Conservation (phyloP, 2,113 vertebrate genomes). For the Anseranas semipalmata region DNA sequence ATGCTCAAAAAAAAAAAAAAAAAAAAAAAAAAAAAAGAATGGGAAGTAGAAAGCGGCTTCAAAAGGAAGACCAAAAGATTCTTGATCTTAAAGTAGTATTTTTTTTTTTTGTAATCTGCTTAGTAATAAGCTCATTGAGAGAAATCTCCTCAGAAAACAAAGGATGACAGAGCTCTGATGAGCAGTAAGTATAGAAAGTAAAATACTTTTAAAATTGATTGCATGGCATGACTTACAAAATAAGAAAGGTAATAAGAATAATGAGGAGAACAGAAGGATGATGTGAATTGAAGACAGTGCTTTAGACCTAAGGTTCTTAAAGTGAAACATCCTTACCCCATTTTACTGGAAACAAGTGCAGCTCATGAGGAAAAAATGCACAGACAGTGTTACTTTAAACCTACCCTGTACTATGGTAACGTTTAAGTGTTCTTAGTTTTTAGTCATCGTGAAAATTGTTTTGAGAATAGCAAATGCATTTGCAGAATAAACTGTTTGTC, state of each 20-base stretch:
- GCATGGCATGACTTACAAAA: background rate
- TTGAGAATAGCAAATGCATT: background rate
- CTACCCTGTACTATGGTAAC: background rate
- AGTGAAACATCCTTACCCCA: background rate
- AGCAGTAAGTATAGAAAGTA: background rate
- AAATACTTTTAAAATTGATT: background rate
- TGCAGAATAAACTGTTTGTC: background rate
- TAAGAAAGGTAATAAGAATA: background rate
- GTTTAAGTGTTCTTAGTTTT: background rate
- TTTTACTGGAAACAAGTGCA: background rate
- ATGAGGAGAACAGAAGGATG: background rate
- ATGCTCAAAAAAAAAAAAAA: background rate
- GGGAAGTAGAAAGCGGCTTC: background rate
- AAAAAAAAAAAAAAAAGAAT: background rate
- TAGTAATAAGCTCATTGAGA: background rate
- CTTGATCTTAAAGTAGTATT: background rate
- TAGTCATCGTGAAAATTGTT: background rate
- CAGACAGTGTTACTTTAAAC: background rate
- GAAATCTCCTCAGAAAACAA: constrained; percentile 2
- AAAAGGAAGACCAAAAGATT: background rate
- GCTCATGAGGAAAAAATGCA: background rate
- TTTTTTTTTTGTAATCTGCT: background rate
- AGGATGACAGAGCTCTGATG: background rate
- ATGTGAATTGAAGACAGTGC: background rate
- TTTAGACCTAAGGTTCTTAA: background rate